Conservation (phyloP, 2,113 vertebrate species). For the Callipepla squamata region DNA sequence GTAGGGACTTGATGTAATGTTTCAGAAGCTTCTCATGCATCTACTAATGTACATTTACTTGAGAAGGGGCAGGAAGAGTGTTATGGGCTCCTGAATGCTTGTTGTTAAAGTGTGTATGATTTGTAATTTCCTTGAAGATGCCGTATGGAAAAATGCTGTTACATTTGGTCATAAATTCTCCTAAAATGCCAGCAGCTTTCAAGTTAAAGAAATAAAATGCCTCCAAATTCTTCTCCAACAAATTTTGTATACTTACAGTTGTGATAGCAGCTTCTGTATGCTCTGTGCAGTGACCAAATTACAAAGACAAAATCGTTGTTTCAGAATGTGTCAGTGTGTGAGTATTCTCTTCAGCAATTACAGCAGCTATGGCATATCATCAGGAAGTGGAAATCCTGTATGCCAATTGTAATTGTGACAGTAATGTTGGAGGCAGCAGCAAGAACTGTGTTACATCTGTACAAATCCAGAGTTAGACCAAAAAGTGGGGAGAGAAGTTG, state of each 20-base stretch:
- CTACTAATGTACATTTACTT: background rate
- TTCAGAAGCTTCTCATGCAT: background rate
- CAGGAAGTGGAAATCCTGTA: background rate
- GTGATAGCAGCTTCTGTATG: background rate
- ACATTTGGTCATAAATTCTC: background rate
- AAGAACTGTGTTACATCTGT: background rate
- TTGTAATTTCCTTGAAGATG: background rate
- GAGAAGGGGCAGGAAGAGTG: background rate
- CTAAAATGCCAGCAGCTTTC: background rate
- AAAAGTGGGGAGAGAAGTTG: background rate
- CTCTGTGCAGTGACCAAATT: background rate
- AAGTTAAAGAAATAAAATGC: background rate
- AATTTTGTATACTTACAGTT: background rate
- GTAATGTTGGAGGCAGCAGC: background rate
- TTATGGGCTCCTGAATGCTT: background rate
- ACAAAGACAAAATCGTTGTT: background rate
- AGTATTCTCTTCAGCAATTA: background rate
- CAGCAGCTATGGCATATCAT: background rate
- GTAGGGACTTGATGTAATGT: rapidly evolving
- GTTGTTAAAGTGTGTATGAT: background rate
- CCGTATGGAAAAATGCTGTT: background rate
- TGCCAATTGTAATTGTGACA: background rate
- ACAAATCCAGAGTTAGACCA: background rate
- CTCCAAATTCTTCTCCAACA: background rate
- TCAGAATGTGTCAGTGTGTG: background rate